These are phyloP conservation scores for Cyanocitta stelleri DNA, from an alignment of 2,113 vertebrate species.

Conservation along the genomic window DNA sequence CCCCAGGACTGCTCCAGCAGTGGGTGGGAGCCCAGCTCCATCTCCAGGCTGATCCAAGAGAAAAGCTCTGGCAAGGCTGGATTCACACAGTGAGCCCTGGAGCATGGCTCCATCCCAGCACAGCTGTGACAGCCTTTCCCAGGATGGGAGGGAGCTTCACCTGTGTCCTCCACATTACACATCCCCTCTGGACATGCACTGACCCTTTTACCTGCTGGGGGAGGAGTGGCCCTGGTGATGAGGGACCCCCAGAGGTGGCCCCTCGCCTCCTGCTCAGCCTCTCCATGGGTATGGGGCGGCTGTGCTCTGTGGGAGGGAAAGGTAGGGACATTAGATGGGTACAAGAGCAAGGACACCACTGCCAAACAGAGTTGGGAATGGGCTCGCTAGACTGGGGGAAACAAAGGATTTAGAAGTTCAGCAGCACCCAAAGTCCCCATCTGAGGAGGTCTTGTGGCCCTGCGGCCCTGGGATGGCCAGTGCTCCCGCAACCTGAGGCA, in stretches of 20 bases:
- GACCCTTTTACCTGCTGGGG: constrained; percentile 54
- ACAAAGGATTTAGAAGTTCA: neutral
- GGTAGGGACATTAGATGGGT: neutral
- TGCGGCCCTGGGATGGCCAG: neutral
- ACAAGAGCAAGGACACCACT: neutral
- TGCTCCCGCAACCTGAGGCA: neutral
- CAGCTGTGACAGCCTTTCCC: neutral
- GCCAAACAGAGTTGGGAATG: neutral
- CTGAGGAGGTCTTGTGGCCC: neutral
- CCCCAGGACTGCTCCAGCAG: neutral
- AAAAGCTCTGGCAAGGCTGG: neutral
- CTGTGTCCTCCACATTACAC: neutral
- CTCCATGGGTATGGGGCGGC: neutral
- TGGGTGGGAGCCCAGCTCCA: neutral
- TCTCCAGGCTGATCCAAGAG: neutral
- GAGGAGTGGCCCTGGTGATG: neutral
- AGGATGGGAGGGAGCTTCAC: neutral
- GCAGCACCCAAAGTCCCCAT: neutral
- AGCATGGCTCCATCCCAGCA: neutral
- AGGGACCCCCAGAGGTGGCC: neutral
- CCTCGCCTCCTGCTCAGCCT: neutral
- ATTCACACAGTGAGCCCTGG: neutral
- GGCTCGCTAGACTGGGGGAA: neutral
- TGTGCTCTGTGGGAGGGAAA: constrained; percentile 4
- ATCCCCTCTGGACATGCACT: neutral